phyloP scores from a whole-genome alignment of 2,113 vertebrate genomes.

The Albula glossodonta region DNA sequence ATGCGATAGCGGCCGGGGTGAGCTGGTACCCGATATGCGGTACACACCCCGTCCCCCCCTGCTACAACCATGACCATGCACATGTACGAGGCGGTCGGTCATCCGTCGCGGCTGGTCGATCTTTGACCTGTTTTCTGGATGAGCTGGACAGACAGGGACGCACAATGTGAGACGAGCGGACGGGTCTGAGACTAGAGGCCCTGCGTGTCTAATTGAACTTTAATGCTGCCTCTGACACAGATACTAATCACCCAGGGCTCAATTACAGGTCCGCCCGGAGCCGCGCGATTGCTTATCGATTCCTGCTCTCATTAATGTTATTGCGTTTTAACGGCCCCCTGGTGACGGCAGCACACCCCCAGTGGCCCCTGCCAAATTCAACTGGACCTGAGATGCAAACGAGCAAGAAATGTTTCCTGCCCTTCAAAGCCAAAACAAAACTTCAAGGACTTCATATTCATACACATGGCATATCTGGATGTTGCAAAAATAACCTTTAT shows the following conservation, averaged over 20 bases:
- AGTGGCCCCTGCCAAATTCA: background rate
- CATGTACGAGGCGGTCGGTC: too few relatives aligned
- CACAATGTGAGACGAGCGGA: background rate
- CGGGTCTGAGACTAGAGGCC: background rate
- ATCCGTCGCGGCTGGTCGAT: background rate
- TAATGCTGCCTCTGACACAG: conserved; percentile 4
- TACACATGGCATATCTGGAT: conserved; percentile 16
- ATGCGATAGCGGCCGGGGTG: background rate
- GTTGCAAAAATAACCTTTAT: too few relatives aligned
- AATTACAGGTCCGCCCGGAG: conserved; percentile 10
- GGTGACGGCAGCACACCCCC: background rate
- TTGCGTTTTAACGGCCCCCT: background rate
- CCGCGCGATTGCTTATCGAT: background rate
- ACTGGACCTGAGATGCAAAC: background rate
- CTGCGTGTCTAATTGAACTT: background rate
- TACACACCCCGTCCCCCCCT: too few relatives aligned
- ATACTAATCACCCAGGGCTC: conserved; percentile 4
- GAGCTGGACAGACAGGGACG: background rate
- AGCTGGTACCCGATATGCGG: background rate
- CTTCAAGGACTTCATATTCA: conserved; percentile 43
- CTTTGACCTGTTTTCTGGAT: background rate
- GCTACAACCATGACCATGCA: too few relatives aligned
- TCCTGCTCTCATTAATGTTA: background rate
- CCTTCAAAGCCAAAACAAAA: background rate
- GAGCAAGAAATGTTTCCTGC: background rate